A percentile compares a stretch with the other conserved stretches of the same genome.
Evolutionary conservation across 2,113 vertebrate species (phyloP).

Genomic region (Rissa tridactyla): DNA sequence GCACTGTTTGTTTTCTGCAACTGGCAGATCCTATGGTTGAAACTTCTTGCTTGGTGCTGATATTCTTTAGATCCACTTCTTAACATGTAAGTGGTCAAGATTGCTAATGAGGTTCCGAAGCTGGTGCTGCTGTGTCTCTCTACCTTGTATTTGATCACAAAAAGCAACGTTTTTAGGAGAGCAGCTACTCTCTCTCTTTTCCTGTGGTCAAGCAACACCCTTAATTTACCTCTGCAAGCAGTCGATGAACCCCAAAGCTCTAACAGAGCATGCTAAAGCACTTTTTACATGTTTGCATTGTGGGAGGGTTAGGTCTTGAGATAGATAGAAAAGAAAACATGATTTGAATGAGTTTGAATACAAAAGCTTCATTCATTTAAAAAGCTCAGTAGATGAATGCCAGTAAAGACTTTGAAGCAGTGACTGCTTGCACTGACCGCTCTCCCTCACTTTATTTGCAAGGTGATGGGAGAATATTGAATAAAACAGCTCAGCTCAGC

Average conservation of each 20-base stretch:
- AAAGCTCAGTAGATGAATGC: not conserved
- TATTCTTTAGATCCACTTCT: not conserved
- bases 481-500: not conserved
- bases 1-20: not conserved
- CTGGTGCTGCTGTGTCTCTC: not conserved
- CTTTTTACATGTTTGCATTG: not conserved
- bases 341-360: not conserved
- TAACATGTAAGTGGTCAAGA: not conserved
- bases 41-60: not conserved
- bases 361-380: not conserved
- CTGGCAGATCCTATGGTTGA: not conserved
- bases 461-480: not conserved
- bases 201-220: not conserved
- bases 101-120: not conserved
- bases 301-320: not conserved
- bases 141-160: not conserved
- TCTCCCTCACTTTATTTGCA: not conserved
- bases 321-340: not conserved
- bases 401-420: not conserved
- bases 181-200: not conserved
- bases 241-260: not conserved
- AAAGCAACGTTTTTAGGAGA: not conserved
- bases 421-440: not conserved
- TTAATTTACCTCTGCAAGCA: not conserved
- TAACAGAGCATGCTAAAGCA: not conserved